Base-by-base conservation (phyloP, 1,140 invertebrate genomes). In the Saccostrea glomerata region DNA sequence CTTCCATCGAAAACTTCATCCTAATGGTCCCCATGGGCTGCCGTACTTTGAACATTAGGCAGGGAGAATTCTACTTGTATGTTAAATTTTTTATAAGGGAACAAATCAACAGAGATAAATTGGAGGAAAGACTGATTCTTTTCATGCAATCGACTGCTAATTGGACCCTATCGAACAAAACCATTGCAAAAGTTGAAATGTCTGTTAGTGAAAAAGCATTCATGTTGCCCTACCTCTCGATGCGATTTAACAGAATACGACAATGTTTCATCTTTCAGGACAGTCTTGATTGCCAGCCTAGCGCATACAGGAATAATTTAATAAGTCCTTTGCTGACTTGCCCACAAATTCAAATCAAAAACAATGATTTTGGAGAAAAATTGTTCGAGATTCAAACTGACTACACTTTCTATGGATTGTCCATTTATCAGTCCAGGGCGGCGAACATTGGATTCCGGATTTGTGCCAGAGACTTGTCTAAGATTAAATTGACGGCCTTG, bases 301-400 rank as follows among this genome's bases (percentile, higher is more conserved):
- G 15, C n/a, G 2, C 6, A 12, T 25, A 25, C 7, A 30, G 23
- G 30, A 82, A 30, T 36, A 25, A 12, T 12, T 25, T 30, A 30
- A 2, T 87, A 2, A 55, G 70, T 2, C 40, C 54, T 2, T 17
- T 87, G n/a, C 36, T 87, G 56, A 63, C n/a, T 7, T 87, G 86
- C 36, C 15, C 20, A 23, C 86, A 87, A 47, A 54, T 87, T 20
- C 5, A 23, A 36, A 60, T 87, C 12, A 17, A 40, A 30, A 6
- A 3, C 7, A 77, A 40, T 56, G 86, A 87, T n/a, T 87, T 58
- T n/a, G 55, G 17, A 13, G 25, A 5, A 11, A 55, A 82, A 6
- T 25, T 40, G 12, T 7, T 17, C 13, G 20, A 60, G 0, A 73
- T 82, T 30, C 40, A 20, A 40, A 36, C 13, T 20, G 40, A 30